phyloP scores from a whole-genome alignment of 2,113 vertebrate species.

The Triplophysa dalaica region DNA sequence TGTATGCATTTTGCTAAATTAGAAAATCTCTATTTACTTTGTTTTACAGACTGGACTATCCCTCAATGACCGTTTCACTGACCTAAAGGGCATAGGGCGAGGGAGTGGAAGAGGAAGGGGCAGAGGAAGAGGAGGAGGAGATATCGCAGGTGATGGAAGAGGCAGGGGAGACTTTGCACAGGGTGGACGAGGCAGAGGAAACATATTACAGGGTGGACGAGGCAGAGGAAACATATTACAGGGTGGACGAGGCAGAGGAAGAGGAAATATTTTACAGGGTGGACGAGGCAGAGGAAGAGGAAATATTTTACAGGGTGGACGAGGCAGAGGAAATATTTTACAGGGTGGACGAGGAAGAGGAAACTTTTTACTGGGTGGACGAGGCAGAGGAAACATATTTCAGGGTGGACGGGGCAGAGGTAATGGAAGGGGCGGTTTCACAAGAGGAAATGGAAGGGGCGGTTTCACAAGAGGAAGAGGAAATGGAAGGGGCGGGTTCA shows the following conservation, averaged over 20 bases:
- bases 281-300: conserved; percentile 4
- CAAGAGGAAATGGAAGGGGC: conserved; percentile 36
- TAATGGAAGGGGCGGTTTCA: conserved; percentile 1
- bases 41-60: conserved; percentile 75
- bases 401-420: conserved; percentile 24
- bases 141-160: background rate
- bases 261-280: background rate
- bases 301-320: background rate
- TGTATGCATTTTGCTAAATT: too few relatives aligned
- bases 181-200: conserved; percentile 8
- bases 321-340: conserved; percentile 39
- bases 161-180: background rate
- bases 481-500: background rate
- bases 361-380: background rate
- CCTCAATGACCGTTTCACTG: conserved; percentile 78
- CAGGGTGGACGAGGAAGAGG: conserved; percentile 42
- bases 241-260: background rate
- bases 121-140: conserved; percentile 45
- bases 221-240: conserved; percentile 20
- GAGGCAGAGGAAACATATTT: too few relatives aligned
- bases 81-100: conserved; percentile 64
- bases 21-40: conserved; percentile 43
- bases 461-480: conserved; percentile 42
- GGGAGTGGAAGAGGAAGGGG: conserved; percentile 37
- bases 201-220: background rate